These are phyloP conservation scores for Entomobrya proxima DNA, from an alignment of 2,888 invertebrate genomes.

Conservation along the genomic window DNA sequence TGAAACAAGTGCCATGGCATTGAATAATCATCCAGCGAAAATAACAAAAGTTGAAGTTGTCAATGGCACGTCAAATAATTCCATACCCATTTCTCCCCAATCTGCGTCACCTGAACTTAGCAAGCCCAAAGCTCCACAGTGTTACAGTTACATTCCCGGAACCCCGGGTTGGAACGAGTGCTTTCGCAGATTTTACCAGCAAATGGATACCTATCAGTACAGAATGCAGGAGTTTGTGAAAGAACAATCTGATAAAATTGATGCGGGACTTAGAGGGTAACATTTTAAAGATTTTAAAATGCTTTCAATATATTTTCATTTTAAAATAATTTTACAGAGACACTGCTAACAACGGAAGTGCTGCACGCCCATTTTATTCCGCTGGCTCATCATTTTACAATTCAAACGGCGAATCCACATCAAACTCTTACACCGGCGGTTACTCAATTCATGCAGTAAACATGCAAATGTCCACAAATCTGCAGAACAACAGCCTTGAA, in stretches of 20 bases:
- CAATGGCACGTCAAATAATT: too few relatives aligned
- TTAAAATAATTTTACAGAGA: too few relatives aligned
- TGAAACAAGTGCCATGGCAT: too few relatives aligned
- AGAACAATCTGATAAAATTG: neutral
- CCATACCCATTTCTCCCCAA: too few relatives aligned
- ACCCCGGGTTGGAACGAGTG: constrained; percentile 65
- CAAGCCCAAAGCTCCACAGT: constrained; percentile 44
- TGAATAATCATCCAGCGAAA: too few relatives aligned
- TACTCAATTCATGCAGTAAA: constrained; percentile 56
- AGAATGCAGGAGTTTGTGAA: neutral
- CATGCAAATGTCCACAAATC: constrained; percentile 28
- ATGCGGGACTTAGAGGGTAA: constrained; percentile 10
- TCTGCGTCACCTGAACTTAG: neutral
- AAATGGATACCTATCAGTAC: constrained; percentile 53
- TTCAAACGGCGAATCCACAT: constrained; percentile 6
- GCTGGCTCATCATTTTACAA: neutral
- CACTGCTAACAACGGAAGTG: neutral
- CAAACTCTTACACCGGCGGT: constrained; percentile 46
- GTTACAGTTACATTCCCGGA: constrained; percentile 53
- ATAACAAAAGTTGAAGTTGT: too few relatives aligned
- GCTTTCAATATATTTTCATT: neutral
- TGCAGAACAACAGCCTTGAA: constrained; percentile 30
- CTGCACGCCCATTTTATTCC: too few relatives aligned
- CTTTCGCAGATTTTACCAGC: constrained; percentile 53
- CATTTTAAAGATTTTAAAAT: neutral